Evolutionary conservation across 2,113 vertebrate genomes (phyloP), one percentile per base, ranked within the genome.

Genomic region (Macquaria australasica): DNA sequence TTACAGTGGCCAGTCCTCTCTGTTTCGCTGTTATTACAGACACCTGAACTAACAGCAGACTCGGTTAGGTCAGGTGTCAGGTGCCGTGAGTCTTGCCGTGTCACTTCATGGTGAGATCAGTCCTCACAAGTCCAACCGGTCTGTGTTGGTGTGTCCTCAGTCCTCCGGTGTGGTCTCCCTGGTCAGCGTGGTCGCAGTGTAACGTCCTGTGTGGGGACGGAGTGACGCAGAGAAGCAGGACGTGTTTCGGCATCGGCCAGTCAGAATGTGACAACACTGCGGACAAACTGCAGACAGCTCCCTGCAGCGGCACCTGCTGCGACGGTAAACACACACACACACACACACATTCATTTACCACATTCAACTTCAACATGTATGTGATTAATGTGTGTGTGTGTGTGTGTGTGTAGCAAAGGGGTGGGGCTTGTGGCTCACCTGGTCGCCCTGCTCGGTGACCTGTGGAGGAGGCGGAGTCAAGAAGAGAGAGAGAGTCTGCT

Each of bases 171-270:
- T 94, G 91, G 93, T 73, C 92, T 3, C 1, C 55, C 5, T 94
- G 92, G 93, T 87, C 92, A 0, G 8, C 84, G 1, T 94, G 93
- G 93, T 89, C 88, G 5, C 20, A 8, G 2, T 94, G 93, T 53
- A 92, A 34, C 11, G 14, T 55, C 4, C 76, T 82, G 25, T 92
- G 91, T 68, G 92, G 90, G 0, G 48, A 69, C 0, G 93, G 93
- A 0, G 93, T 94, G 39, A 79, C 11, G 2, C 89, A 90, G 80
- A 80, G 82, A 11, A 84, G 10, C 9, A 84, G 92, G 84, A 83
- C 1, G 39, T 93, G 91, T 50, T 88, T 69, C 1, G 85, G 91
- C 0, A 8, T 82, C 7, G 84, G 72, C 56, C 6, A 70, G 45
- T 66, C 81, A 37, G 31, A 84, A 0, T 91, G 91, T 5, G 3